Conservation (phyloP, 2,888 invertebrate species). For the Azorinus chamasolen region DNA sequence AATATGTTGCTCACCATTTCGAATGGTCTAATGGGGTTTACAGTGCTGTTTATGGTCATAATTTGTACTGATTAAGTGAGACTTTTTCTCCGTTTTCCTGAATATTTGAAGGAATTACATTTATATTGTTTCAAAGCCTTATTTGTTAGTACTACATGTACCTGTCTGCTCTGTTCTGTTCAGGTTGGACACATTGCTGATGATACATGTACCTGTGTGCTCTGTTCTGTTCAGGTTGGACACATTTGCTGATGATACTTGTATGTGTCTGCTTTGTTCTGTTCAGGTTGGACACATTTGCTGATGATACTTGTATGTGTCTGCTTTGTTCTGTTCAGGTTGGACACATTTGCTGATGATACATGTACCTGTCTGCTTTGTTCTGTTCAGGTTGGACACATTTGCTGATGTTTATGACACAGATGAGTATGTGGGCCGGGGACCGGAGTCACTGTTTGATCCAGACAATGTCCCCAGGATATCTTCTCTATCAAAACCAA, state of each 20-base stretch:
- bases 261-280: constrained; percentile 1
- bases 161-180: constrained; percentile 1
- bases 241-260: constrained; percentile 61
- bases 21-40: no score
- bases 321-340: constrained; percentile 41
- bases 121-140: no score
- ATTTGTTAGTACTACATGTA: constrained; percentile 54
- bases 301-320: constrained; percentile 52
- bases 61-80: no score
- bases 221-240: constrained; percentile 49
- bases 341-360: constrained; percentile 63
- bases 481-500: no score
- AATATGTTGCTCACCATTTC: no score
- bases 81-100: no score
- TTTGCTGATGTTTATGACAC: constrained; percentile 59
- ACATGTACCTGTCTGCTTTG: not conserved
- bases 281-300: constrained; percentile 62
- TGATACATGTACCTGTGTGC: no score
- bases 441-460: constrained; percentile 47
- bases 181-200: constrained; percentile 64
- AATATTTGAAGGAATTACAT: no score
- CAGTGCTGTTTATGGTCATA: no score
- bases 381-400: constrained; percentile 55
- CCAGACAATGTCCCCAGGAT: not conserved
- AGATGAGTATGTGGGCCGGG: constrained; percentile 24